Conservation (phyloP, 2,113 vertebrate genomes). For the Plotosus lineatus region DNA sequence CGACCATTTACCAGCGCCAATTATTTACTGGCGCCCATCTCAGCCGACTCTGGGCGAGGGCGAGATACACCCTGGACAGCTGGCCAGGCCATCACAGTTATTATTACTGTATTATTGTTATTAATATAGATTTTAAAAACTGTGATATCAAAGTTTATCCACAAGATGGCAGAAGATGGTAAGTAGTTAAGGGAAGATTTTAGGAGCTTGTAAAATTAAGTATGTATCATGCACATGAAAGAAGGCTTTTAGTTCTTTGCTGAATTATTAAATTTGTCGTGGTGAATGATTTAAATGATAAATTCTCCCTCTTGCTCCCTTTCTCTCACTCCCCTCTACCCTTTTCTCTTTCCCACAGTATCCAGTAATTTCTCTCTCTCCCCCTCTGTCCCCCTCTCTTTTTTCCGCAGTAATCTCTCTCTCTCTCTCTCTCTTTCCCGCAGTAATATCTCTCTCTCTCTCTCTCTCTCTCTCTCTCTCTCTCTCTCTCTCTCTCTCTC, state of each 20-base stretch:
- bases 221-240: not conserved
- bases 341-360: not conserved
- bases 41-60: too few species aligned
- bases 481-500: slow-evolving; percentile 5
- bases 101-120: too few species aligned
- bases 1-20: too few species aligned
- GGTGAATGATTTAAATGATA: too few species aligned
- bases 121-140: too few species aligned
- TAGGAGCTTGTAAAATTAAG: not conserved
- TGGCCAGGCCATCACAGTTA: too few species aligned
- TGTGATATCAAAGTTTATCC: not conserved
- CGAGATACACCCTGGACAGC: too few species aligned
- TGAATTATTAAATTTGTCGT: too few species aligned
- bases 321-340: not conserved
- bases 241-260: not conserved
- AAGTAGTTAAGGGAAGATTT: not conserved
- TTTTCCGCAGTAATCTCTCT: not conserved
- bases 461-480: not conserved
- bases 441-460: slow-evolving; percentile 3
- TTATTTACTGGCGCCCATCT: not conserved
- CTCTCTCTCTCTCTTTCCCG: not conserved
- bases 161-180: slow-evolving; percentile 46
- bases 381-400: not conserved
- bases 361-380: too few species aligned
- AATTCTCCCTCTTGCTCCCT: not conserved